A percentile compares a stretch with the other conserved stretches of the same genome.
Conservation (phyloP, 2,797 vertebrate genomes). For the Intellagama lesueurii region DNA sequence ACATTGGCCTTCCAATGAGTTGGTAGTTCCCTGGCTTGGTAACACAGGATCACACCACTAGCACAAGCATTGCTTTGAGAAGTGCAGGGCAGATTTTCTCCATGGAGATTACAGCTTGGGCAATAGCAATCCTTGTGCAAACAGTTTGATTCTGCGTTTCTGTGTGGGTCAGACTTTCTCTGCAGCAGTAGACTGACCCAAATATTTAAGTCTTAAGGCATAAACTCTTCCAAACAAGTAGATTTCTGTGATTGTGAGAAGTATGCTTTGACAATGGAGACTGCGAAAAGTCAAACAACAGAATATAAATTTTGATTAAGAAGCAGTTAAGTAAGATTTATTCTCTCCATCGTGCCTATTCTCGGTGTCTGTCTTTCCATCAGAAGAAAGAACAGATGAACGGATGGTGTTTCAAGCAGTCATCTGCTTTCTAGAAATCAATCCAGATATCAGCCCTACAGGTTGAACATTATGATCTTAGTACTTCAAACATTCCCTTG, state of each 20-base stretch:
- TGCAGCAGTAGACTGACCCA: background rate
- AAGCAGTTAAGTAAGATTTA: slow-evolving; percentile 4
- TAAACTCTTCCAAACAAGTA: background rate
- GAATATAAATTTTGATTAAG: background rate
- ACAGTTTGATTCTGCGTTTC: too few relatives aligned
- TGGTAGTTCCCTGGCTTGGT: too few relatives aligned
- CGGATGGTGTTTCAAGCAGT: background rate
- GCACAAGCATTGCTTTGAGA: too few relatives aligned
- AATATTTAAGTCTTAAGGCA: background rate
- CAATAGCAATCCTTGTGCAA: too few relatives aligned
- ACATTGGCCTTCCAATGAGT: too few relatives aligned
- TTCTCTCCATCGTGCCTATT: background rate
- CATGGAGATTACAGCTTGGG: too few relatives aligned
- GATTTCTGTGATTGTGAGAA: background rate
- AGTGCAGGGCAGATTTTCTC: too few relatives aligned
- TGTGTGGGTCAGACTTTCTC: too few relatives aligned
- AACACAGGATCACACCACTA: too few relatives aligned
- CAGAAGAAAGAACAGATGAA: background rate
- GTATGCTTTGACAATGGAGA: background rate
- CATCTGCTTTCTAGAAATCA: slow-evolving; percentile 18
- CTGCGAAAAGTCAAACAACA: background rate
- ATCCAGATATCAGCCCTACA: slow-evolving; percentile 16
- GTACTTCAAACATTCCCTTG: background rate
- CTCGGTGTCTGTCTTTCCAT: background rate
- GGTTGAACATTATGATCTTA: slow-evolving; percentile 1